Base-by-base conservation (phyloP, 2,113 vertebrate genomes). In the Symphodus melops region DNA sequence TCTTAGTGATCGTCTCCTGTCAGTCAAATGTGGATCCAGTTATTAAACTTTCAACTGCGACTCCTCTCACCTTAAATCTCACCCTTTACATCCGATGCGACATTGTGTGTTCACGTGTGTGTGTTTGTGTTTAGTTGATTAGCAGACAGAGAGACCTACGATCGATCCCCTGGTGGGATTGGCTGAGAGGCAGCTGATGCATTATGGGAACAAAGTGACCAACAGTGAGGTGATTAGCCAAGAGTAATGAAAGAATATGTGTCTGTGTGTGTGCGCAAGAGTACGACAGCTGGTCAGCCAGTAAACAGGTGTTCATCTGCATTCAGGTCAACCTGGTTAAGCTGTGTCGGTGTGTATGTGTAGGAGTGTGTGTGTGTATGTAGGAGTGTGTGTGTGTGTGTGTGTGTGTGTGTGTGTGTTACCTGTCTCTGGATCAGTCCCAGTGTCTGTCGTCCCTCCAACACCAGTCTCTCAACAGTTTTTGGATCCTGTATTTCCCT, bases 371-470 rank as follows among this genome's bases (percentile, higher is more conserved):
- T 25, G 25, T 25, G 25, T 25, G 25, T 25, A n/a, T n/a, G n/a
- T n/a, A n/a, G n/a, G n/a, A n/a, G 25, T 25, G 25, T 7, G 17
- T n/a, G 46, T 20, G 8, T 57, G 20, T 13, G 49, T 72, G 54
- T 68, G 44, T 69, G 23, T 68, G 58, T 59, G 59, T 84, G 69
- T 66, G 70, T 64, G 66, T 64, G 66, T 65, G 3, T 60, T 94
- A 98, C 98, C 96, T 99, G 98, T 70, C 98, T 96, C 51, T 88
- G 94, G 82, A 99, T 96, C 74, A 99, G 19, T 23, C 85, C 94
- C 81, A 97, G 92, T 72, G 92, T 94, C 83, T 90, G 81, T 82
- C 82, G 92, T 62, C 96, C 97, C 84, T 95, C 95, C 76, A 90
- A 92, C 72, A 98, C 48, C 68, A 98, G 93, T 46, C 88, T 87